These are phyloP conservation scores for Cisticola juncidis DNA, from an alignment of 2,113 vertebrate species.

Conservation along the genomic window DNA sequence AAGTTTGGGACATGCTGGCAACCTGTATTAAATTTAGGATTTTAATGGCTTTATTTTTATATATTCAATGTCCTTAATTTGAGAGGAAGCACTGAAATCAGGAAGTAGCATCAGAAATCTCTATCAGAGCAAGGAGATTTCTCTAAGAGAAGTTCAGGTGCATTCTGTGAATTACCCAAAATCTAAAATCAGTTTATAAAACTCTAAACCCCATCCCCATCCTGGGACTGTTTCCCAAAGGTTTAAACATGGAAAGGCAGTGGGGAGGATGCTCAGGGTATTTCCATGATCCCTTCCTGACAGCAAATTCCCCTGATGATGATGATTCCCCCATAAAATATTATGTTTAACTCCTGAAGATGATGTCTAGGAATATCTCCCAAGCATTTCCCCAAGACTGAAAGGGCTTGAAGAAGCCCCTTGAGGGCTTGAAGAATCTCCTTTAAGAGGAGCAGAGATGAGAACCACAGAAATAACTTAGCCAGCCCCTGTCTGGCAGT, in stretches of 20 bases:
- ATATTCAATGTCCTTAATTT: background rate
- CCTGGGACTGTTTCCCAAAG: background rate
- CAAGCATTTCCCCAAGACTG: background rate
- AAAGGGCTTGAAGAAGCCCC: too few relatives aligned
- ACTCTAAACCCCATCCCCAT: background rate
- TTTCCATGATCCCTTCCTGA: background rate
- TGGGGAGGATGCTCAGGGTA: background rate
- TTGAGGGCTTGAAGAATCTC: background rate
- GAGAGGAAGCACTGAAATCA: background rate
- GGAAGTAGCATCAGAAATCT: background rate
- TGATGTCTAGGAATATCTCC: background rate
- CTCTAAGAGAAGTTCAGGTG: background rate
- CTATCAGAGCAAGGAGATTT: background rate
- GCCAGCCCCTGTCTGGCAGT: background rate
- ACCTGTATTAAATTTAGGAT: background rate
- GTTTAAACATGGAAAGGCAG: background rate
- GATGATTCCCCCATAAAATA: too few relatives aligned
- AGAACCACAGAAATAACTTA: background rate
- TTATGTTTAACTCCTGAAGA: background rate
- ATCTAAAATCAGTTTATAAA: background rate
- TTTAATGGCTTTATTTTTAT: background rate
- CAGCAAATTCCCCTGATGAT: background rate
- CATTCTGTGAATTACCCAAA: background rate
- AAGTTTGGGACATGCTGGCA: background rate
- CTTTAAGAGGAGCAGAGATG: background rate